Conservation (phyloP, 2,888 invertebrate species). For the Xylocampa areola region DNA sequence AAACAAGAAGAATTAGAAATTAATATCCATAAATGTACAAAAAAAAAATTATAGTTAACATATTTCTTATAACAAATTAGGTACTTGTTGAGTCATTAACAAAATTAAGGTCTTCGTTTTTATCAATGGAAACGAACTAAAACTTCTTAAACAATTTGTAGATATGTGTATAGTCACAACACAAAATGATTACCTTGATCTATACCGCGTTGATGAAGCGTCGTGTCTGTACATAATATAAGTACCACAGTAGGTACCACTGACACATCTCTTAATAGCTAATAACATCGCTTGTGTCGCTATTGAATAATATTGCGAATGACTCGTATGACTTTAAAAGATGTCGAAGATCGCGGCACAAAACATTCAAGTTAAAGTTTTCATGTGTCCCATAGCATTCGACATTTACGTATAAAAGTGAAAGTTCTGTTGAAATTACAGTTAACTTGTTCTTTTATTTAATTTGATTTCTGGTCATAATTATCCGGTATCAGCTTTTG, state of each 20-base stretch:
- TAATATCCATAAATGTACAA: neutral
- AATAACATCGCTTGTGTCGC: constrained; percentile 18
- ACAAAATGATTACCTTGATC: constrained; percentile 71
- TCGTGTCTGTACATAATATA: constrained; percentile 16
- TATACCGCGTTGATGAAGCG: constrained; percentile 61
- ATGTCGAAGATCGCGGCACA: constrained; percentile 9
- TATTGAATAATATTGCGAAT: constrained; percentile 24
- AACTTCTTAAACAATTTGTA: constrained; percentile 45
- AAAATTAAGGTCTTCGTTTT: constrained; percentile 32
- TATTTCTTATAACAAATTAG: too few relatives aligned
- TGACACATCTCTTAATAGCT: constrained; percentile 29
- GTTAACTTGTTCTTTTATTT: too few relatives aligned
- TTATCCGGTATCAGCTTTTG: too few relatives aligned
- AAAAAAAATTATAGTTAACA: too few relatives aligned
- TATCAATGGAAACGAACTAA: constrained; percentile 53
- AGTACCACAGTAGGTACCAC: constrained; percentile 20
- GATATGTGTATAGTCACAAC: constrained; percentile 31
- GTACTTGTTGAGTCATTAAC: too few relatives aligned
- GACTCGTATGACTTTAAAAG: neutral
- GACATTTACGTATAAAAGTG: too few relatives aligned
- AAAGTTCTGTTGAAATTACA: too few relatives aligned
- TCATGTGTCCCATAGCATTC: too few relatives aligned
- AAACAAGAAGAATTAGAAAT: neutral
- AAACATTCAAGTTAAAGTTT: constrained; percentile 12
- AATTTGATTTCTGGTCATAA: too few relatives aligned